These are phyloP conservation scores for Heptranchias perlo DNA, from an alignment of 2,113 vertebrate genomes.

Conservation along the genomic window DNA sequence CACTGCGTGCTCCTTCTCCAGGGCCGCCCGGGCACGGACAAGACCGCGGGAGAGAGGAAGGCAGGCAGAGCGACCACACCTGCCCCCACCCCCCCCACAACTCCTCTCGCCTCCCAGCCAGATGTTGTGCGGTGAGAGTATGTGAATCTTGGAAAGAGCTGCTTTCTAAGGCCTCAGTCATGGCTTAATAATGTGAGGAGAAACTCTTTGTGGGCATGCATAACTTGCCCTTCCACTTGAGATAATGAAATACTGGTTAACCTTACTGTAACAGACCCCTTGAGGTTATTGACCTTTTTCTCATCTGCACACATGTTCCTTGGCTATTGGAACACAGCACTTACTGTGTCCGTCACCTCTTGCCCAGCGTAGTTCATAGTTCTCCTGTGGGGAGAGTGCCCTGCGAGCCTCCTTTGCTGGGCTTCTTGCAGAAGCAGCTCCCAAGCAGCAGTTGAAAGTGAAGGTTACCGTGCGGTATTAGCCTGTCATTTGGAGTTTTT, in stretches of 20 bases:
- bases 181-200: not conserved
- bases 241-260: not conserved
- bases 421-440: not conserved
- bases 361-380: not conserved
- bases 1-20: not conserved
- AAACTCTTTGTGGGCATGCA: not conserved
- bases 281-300: not conserved
- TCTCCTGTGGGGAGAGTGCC: not conserved
- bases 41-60: not conserved
- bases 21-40: not conserved
- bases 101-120: no score
- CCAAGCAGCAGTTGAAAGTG: not conserved
- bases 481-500: not conserved
- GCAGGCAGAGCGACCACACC: not conserved
- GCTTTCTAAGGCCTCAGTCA: not conserved
- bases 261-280: not conserved
- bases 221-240: not conserved
- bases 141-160: not conserved
- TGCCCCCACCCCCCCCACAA: not conserved
- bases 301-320: not conserved
- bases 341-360: not conserved
- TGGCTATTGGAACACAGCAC: not conserved
- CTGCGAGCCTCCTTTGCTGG: not conserved
- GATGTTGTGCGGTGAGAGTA: not conserved
- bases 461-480: not conserved